Conservation (phyloP, 1,140 invertebrate genomes). For the Drosophila ambigua region DNA sequence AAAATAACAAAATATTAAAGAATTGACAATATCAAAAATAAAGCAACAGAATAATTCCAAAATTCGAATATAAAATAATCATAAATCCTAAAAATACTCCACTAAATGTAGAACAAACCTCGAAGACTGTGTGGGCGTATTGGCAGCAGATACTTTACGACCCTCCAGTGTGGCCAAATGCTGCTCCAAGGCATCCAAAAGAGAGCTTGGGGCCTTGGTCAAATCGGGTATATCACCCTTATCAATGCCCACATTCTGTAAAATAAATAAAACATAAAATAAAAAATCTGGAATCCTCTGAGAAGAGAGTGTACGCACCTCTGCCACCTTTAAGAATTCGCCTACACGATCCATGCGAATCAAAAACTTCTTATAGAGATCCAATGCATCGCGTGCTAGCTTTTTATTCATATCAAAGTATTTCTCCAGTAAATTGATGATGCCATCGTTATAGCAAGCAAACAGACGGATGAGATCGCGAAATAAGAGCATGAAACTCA, state of each 20-base stretch:
- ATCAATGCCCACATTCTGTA: constrained; percentile 98
- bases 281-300: background rate
- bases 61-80: constrained; percentile 1
- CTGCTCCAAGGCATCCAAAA: constrained; percentile 98
- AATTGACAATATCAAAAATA: constrained; percentile 34
- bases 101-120: constrained; percentile 85
- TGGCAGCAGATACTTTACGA: constrained; percentile 93
- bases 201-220: constrained; percentile 99
- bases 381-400: constrained; percentile 97
- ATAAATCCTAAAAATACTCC: background rate
- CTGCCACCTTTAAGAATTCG: constrained; percentile 98
- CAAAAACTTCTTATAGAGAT: constrained; percentile 99
- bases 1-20: constrained; percentile 36
- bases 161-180: constrained; percentile 97
- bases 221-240: constrained; percentile 99
- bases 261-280: background rate
- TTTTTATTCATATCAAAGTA: constrained; percentile 99
- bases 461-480: constrained; percentile 99
- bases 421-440: constrained; percentile 99
- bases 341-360: constrained; percentile 99
- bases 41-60: constrained; percentile 28
- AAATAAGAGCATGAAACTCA: constrained; percentile 99
- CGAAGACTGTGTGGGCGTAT: constrained; percentile 92
- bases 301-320: constrained; percentile 85
- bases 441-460: constrained; percentile 99